Evolutionary conservation across 2,888 invertebrate species (phyloP), one percentile per base, ranked within the genome.

Genomic region (Bombyx huttoni): DNA sequence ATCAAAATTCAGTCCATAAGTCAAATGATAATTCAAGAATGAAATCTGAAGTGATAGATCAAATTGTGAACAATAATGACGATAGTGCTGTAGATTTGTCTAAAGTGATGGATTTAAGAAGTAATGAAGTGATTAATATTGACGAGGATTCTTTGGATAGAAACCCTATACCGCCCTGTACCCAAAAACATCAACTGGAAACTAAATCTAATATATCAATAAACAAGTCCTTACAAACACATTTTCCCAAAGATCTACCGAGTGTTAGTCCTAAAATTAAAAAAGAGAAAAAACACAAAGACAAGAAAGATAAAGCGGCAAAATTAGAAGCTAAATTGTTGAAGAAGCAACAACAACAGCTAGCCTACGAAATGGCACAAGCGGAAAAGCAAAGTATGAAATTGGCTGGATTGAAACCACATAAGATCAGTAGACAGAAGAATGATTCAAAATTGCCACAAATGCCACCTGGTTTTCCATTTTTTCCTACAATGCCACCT

Each of bases 281-380:
- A 63, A 91, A 91, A 62, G 92, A 91, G 64, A 84, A 78, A 65
- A 89, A 89, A 76, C 86, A 87, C 58, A 89, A 79, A 75, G 89
- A 88, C 54, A 89, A 88, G 64, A 89, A 88, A 65, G 84, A 86
- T 65, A 89, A 89, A 69, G 66, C 81, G 14, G 81, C 83, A 51
- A 88, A 87, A 71, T 64, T 85, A 57, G 81, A 83, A 62, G 83
- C 85, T 50, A 89, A 89, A 62, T 61, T 89, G 59, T 56, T 84
- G 52, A 89, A 87, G 59, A 85, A 86, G 65, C 86, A 85, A 59
- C 86, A 87, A 54, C 81, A 81, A 72, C 87, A 82, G 58, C 62
- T 86, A 56, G 81, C 83, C 51, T 75, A 75, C 61, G 83, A 85
- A 65, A 79, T 86, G 75, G 78, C 76, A 48, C 78, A 76, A 60